Evolutionary conservation across 2,888 invertebrate genomes (phyloP).

Genomic region (Rotaria magnacalcarata): DNA sequence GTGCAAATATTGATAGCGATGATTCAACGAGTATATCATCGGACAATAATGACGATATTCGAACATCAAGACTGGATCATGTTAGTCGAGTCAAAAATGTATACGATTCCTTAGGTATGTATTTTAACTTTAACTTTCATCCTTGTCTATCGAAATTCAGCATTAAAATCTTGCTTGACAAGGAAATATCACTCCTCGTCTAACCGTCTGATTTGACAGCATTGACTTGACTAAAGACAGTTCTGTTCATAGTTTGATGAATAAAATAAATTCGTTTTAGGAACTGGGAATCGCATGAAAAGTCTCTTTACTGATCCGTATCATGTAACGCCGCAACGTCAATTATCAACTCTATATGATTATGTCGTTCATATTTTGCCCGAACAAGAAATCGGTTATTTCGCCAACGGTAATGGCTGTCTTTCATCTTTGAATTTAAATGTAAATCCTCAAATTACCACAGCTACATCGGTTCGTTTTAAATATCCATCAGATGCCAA

Average conservation of each 20-base stretch:
- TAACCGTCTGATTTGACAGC: too few species aligned
- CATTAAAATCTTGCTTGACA: too few species aligned
- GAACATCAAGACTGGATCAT: conserved; percentile 5
- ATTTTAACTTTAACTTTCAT: neutral
- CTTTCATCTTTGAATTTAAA: neutral
- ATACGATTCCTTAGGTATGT: neutral
- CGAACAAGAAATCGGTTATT: conserved; percentile 31
- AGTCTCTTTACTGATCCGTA: neutral
- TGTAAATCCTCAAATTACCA: neutral
- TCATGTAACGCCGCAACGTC: too few species aligned
- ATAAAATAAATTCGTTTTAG: neutral
- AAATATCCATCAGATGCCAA: conserved; percentile 28
- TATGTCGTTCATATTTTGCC: conserved; percentile 8
- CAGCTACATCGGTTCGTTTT: neutral
- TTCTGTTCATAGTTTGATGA: too few species aligned
- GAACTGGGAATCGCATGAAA: neutral
- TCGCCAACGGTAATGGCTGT: conserved; percentile 20
- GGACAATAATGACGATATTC: conserved; percentile 1
- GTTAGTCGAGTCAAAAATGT: conserved; percentile 4
- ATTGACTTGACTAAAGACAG: too few species aligned
- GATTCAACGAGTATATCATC: neutral
- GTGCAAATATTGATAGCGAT: neutral
- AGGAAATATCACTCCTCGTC: too few species aligned
- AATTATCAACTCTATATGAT: conserved; percentile 9
- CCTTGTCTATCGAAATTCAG: too few species aligned